Evolutionary conservation across 1,140 invertebrate species (phyloP).

Genomic region (Drosophila navojoa): DNA sequence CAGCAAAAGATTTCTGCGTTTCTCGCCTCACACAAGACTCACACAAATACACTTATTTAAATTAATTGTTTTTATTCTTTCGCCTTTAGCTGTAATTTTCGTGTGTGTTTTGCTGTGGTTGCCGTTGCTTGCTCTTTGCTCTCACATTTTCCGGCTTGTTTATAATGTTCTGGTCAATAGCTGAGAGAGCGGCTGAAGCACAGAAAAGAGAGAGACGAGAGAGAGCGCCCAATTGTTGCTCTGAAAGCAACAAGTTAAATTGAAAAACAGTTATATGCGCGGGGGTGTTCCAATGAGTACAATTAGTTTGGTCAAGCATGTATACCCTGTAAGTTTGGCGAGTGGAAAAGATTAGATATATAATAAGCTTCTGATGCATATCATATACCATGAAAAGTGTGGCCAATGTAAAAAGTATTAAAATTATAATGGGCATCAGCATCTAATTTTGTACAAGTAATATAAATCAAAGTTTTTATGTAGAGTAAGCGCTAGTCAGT

Average conservation of each 20-base stretch:
- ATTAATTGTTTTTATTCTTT: conserved; percentile 61
- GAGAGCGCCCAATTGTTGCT: conserved; percentile 62
- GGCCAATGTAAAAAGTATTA: background rate
- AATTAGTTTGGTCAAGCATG: conserved; percentile 23
- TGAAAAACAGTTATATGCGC: background rate
- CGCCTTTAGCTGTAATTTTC: conserved; percentile 58
- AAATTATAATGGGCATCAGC: background rate
- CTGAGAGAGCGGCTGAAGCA: conserved; percentile 17
- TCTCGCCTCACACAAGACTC: conserved; percentile 19
- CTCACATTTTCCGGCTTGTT: conserved; percentile 52
- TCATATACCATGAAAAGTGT: background rate
- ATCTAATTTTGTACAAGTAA: background rate
- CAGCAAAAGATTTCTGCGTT: conserved; percentile 44
- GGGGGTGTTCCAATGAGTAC: conserved; percentile 16
- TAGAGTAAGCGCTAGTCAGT: background rate
- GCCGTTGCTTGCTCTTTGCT: conserved; percentile 13
- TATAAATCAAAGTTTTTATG: background rate
- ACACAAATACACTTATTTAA: conserved; percentile 29
- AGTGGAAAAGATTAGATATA: background rate
- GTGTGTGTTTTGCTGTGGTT: conserved; percentile 38
- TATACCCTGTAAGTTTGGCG: background rate
- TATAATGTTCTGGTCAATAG: conserved; percentile 37
- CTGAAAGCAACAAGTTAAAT: conserved; percentile 70
- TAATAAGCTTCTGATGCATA: background rate
- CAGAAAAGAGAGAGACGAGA: background rate